Conservation (phyloP, 2,113 vertebrate genomes). For the Naja naja region DNA sequence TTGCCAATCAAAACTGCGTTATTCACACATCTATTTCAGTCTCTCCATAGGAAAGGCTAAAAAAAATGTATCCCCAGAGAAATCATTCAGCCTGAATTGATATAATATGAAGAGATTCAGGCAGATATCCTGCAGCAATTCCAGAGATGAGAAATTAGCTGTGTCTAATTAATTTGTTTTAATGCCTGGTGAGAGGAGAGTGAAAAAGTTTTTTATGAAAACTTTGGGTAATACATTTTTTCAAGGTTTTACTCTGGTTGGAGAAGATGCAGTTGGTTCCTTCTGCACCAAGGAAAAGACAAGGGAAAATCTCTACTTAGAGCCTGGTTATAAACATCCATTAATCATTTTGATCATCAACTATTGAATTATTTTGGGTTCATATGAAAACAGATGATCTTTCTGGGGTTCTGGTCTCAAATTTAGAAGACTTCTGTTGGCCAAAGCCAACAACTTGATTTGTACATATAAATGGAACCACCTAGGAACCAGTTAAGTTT, state of each 20-base stretch:
- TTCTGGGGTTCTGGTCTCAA: neutral
- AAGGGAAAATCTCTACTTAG: neutral
- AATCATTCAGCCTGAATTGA: conserved; percentile 46
- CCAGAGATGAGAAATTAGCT: conserved; percentile 66
- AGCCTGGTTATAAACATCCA: neutral
- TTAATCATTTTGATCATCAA: neutral
- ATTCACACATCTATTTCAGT: conserved; percentile 55
- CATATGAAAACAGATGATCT: neutral
- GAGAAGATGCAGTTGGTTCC: neutral
- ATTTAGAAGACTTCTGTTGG: neutral
- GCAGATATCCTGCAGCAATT: conserved; percentile 56
- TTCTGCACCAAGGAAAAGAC: neutral
- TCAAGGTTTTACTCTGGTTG: neutral
- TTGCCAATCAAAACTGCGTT: conserved; percentile 57
- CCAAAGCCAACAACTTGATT: neutral
- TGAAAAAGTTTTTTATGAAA: neutral
- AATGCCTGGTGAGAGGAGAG: conserved; percentile 30
- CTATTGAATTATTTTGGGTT: neutral
- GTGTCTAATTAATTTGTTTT: conserved; percentile 61
- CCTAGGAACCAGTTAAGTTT: neutral
- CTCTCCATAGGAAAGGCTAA: conserved; percentile 49
- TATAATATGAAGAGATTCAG: conserved; percentile 46
- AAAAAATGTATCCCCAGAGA: conserved; percentile 51
- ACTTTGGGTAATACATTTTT: neutral
- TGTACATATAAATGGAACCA: neutral